Conservation (phyloP, 1,140 invertebrate species). For the Drosophila punjabiensis region DNA sequence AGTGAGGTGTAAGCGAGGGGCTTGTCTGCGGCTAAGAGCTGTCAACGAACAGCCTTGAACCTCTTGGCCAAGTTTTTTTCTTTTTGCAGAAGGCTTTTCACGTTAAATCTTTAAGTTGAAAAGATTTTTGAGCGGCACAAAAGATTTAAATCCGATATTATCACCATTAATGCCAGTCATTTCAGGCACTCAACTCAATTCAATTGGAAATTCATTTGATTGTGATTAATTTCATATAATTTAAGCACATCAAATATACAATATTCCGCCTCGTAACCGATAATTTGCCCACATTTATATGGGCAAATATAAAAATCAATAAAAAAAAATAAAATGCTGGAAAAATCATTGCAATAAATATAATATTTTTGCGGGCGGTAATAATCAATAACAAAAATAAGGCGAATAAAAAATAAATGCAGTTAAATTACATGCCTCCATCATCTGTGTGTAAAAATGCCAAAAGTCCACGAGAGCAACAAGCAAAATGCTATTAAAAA, state of each 20-base stretch:
- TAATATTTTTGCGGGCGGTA: constrained; percentile 26
- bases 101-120: constrained; percentile 12
- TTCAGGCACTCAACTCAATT: constrained; percentile 17
- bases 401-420: constrained; percentile 9
- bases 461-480: constrained; percentile 26
- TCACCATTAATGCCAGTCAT: constrained; percentile 17
- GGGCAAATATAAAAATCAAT: neutral
- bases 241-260: constrained; percentile 28
- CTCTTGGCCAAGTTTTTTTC: constrained; percentile 15
- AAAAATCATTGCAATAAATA: constrained; percentile 27
- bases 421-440: constrained; percentile 33
- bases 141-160: constrained; percentile 18
- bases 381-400: constrained; percentile 48
- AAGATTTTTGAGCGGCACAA: neutral
- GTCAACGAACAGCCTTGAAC: constrained; percentile 42
- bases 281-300: constrained; percentile 47
- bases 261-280: constrained; percentile 24
- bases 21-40: constrained; percentile 33
- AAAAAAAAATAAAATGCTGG: neutral
- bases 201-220: constrained; percentile 45
- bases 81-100: neutral
- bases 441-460: constrained; percentile 26
- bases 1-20: constrained; percentile 18
- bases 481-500: constrained; percentile 25
- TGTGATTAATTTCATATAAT: constrained; percentile 48